phyloP scores from a whole-genome alignment of 2,113 vertebrate species.

The Hypanus sabinus region DNA sequence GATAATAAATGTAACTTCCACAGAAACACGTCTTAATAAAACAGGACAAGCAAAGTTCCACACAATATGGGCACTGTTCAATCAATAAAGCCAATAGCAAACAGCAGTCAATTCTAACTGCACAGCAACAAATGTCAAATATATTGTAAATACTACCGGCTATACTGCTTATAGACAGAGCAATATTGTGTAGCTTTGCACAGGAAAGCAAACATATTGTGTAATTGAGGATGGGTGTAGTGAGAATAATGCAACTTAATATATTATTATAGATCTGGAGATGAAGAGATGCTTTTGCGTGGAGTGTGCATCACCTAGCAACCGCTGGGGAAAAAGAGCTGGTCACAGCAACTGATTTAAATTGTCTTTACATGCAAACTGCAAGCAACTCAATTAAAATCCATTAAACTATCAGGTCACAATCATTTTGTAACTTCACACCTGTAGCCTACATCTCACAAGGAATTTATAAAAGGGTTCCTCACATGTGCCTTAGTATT shows the following conservation, averaged over 20 bases:
- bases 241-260: constrained; percentile 48
- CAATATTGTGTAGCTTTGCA: constrained; percentile 43
- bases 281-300: constrained; percentile 48
- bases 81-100: constrained; percentile 50
- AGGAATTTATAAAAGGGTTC: background rate
- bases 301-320: constrained; percentile 49
- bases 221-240: constrained; percentile 48
- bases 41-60: constrained; percentile 47
- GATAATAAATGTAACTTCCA: constrained; percentile 50
- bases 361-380: constrained; percentile 43
- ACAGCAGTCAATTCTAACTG: constrained; percentile 41
- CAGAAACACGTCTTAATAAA: constrained; percentile 53
- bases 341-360: constrained; percentile 40
- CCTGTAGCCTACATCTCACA: background rate
- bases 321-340: constrained; percentile 42
- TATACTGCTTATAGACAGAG: constrained; percentile 41
- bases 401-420: background rate
- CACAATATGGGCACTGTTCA: constrained; percentile 47
- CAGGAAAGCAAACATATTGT: constrained; percentile 45
- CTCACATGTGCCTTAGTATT: background rate
- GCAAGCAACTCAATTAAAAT: constrained; percentile 35
- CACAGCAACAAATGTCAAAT: constrained; percentile 48
- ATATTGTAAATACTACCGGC: constrained; percentile 44
- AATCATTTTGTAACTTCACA: background rate
- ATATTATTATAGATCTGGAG: constrained; percentile 47